phyloP scores from a whole-genome alignment of 1,140 invertebrate genomes.

The Drosophila virilis region DNA sequence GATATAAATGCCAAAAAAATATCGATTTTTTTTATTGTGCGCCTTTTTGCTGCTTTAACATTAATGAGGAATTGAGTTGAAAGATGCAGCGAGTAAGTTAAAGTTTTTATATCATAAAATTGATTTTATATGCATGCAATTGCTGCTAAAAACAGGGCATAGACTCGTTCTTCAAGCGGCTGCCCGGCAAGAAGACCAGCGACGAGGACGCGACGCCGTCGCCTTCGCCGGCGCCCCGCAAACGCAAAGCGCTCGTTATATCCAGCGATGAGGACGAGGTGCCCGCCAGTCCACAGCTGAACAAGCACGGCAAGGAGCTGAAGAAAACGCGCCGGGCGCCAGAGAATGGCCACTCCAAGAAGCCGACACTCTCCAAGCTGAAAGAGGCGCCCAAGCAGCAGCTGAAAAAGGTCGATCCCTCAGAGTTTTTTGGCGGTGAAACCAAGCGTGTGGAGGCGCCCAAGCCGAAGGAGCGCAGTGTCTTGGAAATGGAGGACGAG shows the following conservation, averaged over 20 bases:
- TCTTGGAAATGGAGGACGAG: slow-evolving; percentile 68
- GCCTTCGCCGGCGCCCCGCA: slow-evolving; percentile 63
- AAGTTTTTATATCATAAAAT: neutral
- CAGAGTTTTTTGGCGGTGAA: slow-evolving; percentile 71
- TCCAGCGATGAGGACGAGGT: slow-evolving; percentile 78
- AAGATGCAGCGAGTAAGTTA: slow-evolving; percentile 65
- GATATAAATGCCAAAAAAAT: slow-evolving; percentile 5
- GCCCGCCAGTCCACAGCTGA: slow-evolving; percentile 53
- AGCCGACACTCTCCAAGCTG: slow-evolving; percentile 62
- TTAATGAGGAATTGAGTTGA: slow-evolving; percentile 12
- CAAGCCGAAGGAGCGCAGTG: slow-evolving; percentile 58
- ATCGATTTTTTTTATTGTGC: slow-evolving; percentile 29
- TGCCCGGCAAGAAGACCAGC: slow-evolving; percentile 49
- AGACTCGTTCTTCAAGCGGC: slow-evolving; percentile 63
- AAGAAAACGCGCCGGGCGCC: slow-evolving; percentile 39
- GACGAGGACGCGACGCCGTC: slow-evolving; percentile 34
- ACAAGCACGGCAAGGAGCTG: slow-evolving; percentile 29
- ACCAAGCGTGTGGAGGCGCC: slow-evolving; percentile 63
- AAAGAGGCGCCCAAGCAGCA: slow-evolving; percentile 44
- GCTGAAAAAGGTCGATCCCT: slow-evolving; percentile 62
- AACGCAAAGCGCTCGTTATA: slow-evolving; percentile 68
- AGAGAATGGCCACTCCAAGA: slow-evolving; percentile 46
- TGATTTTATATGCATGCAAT: neutral
- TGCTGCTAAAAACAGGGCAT: slow-evolving; percentile 44
- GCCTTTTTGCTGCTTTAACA: slow-evolving; percentile 28